Conservation (phyloP, 1,140 invertebrate genomes). For the Lethocerus indicus region DNA sequence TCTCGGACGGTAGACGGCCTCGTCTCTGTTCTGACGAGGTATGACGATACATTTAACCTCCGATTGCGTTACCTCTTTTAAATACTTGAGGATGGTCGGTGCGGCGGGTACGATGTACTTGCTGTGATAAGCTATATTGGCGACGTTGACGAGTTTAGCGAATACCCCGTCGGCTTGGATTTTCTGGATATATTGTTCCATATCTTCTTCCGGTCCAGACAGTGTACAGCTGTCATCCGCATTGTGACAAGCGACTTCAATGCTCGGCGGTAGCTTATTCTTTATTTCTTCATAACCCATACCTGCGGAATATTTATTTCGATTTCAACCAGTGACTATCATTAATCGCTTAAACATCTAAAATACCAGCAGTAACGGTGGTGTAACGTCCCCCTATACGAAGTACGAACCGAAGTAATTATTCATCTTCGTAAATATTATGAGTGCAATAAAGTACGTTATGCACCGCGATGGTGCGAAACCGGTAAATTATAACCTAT, state of each 20-base stretch:
- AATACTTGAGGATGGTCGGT: constrained; percentile 49
- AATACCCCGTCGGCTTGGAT: constrained; percentile 55
- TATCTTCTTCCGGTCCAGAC: constrained; percentile 40
- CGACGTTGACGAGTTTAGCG: constrained; percentile 47
- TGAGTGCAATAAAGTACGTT: no score
- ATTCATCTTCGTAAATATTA: no score
- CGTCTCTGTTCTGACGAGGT: no score
- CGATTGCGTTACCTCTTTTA: constrained; percentile 54
- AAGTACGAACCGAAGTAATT: no score
- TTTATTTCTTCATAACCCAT: constrained; percentile 29
- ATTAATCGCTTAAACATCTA: not conserved
- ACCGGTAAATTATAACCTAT: not conserved
- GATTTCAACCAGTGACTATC: not conserved
- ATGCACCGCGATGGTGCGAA: no score
- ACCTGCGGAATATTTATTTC: constrained; percentile 18
- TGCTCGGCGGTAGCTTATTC: constrained; percentile 36
- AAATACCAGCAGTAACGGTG: no score
- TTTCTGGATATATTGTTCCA: constrained; percentile 24
- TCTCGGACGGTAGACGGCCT: no score
- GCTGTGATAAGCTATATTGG: constrained; percentile 59
- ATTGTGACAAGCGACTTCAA: constrained; percentile 57
- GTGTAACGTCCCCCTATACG: no score
- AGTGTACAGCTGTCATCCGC: constrained; percentile 47
- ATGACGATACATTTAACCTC: no score
- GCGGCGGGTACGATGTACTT: constrained; percentile 52